A percentile compares a stretch with the other conserved stretches of the same genome.
These are phyloP conservation scores for Zaprionus lineosus DNA, from an alignment of 2,888 invertebrate species.

Conservation along the genomic window DNA sequence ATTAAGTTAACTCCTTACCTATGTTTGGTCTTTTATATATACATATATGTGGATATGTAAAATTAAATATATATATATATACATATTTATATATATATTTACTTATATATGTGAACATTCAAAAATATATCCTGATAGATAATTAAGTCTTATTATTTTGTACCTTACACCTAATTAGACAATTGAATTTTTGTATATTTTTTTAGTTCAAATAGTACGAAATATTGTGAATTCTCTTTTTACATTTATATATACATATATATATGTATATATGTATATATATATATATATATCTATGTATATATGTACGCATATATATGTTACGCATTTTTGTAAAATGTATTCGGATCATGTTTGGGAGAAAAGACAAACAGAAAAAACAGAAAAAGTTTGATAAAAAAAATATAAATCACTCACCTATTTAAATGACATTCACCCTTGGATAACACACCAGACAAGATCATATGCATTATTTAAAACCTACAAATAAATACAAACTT, in stretches of 20 bases:
- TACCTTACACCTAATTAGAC: conserved; percentile 65
- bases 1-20: too few species aligned
- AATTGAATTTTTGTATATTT: conserved; percentile 61
- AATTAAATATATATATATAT: conserved; percentile 27
- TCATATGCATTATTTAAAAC: conserved; percentile 57
- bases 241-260: conserved; percentile 9
- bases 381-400: not conserved
- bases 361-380: not conserved
- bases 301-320: conserved; percentile 13
- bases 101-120: too few species aligned
- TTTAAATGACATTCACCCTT: conserved; percentile 45
- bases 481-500: conserved; percentile 48
- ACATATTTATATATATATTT: conserved; percentile 20
- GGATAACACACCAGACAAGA: conserved; percentile 57
- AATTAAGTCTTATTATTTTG: conserved; percentile 45
- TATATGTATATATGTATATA: conserved; percentile 14
- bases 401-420: conserved; percentile 16
- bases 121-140: conserved; percentile 17
- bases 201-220: conserved; percentile 50
- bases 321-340: conserved; percentile 59
- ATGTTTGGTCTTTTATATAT: too few species aligned
- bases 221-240: conserved; percentile 52
- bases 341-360: conserved; percentile 21
- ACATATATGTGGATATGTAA: too few species aligned
- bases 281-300: conserved; percentile 12